phyloP scores from a whole-genome alignment of 2,888 invertebrate species.

The Andrena trimmerana region DNA sequence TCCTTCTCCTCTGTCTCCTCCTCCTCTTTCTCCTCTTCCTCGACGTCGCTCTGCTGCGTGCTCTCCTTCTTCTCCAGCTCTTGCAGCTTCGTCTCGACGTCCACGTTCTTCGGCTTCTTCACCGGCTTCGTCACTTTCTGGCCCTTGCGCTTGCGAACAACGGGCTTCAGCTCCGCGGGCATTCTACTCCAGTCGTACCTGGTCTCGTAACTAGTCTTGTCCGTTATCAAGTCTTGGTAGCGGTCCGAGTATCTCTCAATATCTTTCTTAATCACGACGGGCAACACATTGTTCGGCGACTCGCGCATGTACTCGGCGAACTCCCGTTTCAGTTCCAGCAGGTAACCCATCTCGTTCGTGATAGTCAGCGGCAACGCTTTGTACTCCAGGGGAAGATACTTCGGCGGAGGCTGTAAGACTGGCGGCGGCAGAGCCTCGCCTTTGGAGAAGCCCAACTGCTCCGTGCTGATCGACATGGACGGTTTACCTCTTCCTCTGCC shows the following conservation, averaged over 20 bases:
- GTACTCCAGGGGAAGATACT: conserved; percentile 85
- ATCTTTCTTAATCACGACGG: conserved; percentile 78
- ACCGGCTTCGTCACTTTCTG: not conserved
- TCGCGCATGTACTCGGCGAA: conserved; percentile 90
- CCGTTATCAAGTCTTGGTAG: conserved; percentile 75
- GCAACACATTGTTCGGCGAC: conserved; percentile 87
- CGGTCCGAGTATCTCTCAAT: conserved; percentile 83
- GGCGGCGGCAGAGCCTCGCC: conserved; percentile 83
- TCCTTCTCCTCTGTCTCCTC: conserved; percentile 87
- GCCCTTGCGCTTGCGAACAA: conserved; percentile 68
- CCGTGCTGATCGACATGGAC: conserved; percentile 81
- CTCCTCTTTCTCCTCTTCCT: conserved; percentile 86
- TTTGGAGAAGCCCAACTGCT: conserved; percentile 83
- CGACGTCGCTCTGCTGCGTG: conserved; percentile 81
- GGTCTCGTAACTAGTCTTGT: conserved; percentile 74
- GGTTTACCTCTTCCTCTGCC: conserved; percentile 83
- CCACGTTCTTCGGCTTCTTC: conserved; percentile 76
- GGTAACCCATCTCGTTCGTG: conserved; percentile 88
- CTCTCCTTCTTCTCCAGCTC: conserved; percentile 89
- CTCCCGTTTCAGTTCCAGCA: conserved; percentile 90
- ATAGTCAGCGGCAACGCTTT: conserved; percentile 84
- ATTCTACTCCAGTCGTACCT: conserved; percentile 80
- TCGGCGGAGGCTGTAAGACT: conserved; percentile 84
- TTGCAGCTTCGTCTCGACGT: conserved; percentile 86
- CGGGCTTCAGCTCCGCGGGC: conserved; percentile 79